Conservation (phyloP, 2,888 invertebrate species). For the Priocnemis perturbator region DNA sequence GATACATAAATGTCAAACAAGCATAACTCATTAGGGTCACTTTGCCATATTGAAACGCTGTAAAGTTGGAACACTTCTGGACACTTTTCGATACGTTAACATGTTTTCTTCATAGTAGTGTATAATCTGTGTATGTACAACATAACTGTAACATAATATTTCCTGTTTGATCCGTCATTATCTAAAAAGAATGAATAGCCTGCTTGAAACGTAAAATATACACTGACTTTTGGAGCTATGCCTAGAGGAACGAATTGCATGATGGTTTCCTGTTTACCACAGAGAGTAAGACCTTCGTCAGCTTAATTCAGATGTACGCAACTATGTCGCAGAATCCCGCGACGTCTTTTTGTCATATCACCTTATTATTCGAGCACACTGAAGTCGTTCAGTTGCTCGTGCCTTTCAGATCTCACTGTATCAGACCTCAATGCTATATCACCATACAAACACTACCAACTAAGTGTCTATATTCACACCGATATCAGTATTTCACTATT, state of each 20-base stretch:
- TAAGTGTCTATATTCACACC: constrained; percentile 65
- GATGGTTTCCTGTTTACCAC: constrained; percentile 21
- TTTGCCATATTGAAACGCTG: constrained; percentile 27
- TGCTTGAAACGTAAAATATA: constrained; percentile 20
- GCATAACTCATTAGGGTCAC: too few relatives aligned
- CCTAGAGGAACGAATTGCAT: constrained; percentile 45
- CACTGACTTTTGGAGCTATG: constrained; percentile 31
- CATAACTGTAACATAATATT: constrained; percentile 34
- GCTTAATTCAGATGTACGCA: constrained; percentile 33
- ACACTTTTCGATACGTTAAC: constrained; percentile 28
- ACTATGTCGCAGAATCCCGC: constrained; percentile 45
- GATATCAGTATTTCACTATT: constrained; percentile 55
- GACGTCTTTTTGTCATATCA: constrained; percentile 39
- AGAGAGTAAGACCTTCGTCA: constrained; percentile 28
- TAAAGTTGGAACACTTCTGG: constrained; percentile 28
- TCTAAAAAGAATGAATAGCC: neutral
- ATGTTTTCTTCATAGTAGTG: constrained; percentile 19
- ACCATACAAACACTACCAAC: constrained; percentile 61
- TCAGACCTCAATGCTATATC: constrained; percentile 38
- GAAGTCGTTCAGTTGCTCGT: constrained; percentile 34
- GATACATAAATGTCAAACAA: too few relatives aligned
- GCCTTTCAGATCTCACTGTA: constrained; percentile 39
- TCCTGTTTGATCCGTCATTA: constrained; percentile 14
- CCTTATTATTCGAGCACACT: constrained; percentile 26
- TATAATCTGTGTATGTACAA: constrained; percentile 34